Conservation (phyloP, 2,888 invertebrate genomes). For the Hirudinaria manillensis region DNA sequence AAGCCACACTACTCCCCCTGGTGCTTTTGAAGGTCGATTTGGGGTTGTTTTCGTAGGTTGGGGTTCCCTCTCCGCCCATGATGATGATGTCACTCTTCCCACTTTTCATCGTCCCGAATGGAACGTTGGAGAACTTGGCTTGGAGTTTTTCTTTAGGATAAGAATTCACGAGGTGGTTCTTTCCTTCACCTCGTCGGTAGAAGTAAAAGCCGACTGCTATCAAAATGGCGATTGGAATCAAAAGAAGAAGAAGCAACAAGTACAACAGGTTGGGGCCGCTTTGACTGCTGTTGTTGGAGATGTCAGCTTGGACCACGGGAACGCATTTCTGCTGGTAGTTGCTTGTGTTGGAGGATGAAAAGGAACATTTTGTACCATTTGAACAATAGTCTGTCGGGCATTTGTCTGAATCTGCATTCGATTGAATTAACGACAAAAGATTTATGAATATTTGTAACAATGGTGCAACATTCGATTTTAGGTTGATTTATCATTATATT, state of each 20-base stretch:
- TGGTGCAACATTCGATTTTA: no score
- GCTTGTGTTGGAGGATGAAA: not conserved
- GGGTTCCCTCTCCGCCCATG: slow-evolving; percentile 8
- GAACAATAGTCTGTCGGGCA: no score
- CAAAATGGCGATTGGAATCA: slow-evolving; percentile 14
- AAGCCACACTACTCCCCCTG: not conserved
- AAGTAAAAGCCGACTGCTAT: not conserved
- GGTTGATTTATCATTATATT: no score
- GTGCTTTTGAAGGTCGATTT: not conserved
- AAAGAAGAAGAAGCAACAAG: slow-evolving; percentile 1
- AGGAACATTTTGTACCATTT: not conserved
- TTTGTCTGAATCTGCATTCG: no score
- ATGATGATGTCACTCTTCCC: slow-evolving; percentile 14
- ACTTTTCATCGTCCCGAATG: not conserved
- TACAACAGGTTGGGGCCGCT: not conserved
- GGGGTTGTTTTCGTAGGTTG: slow-evolving; percentile 7
- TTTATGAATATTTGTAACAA: no score
- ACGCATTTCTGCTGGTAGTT: not conserved
- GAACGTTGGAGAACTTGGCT: not conserved
- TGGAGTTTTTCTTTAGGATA: not conserved
- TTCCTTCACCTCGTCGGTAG: not conserved
- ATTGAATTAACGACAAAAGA: no score
- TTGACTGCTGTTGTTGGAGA: not conserved
- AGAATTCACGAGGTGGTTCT: not conserved
- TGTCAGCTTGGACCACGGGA: not conserved